phyloP scores from a whole-genome alignment of 2,113 vertebrate species.

The Leptocoma aspasia region DNA sequence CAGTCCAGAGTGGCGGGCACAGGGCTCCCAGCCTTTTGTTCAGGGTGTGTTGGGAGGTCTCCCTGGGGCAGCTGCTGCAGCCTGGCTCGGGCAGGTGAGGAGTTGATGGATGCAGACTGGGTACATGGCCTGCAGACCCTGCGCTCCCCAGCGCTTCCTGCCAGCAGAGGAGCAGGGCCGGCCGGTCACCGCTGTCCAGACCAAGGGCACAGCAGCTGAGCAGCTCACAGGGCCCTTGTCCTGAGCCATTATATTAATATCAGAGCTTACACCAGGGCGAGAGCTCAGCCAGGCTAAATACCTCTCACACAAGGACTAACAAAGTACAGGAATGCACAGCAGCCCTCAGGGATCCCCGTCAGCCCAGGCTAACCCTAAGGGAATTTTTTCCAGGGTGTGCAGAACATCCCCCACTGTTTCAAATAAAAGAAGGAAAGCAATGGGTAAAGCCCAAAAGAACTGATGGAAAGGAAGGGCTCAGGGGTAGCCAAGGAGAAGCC shows the following conservation, averaged over 20 bases:
- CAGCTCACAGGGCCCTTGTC: neutral
- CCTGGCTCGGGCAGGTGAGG: neutral
- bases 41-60: neutral
- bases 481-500: neutral
- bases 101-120: neutral
- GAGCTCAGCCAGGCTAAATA: constrained; percentile 39
- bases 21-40: neutral
- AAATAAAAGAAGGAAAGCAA: neutral
- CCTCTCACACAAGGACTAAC: neutral
- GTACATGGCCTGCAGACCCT: accelerated
- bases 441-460: neutral
- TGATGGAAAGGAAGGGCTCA: neutral
- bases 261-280: neutral
- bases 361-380: neutral
- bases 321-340: neutral
- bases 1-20: accelerated
- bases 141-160: accelerated
- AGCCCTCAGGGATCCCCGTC: neutral
- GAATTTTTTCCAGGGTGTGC: neutral
- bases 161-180: neutral
- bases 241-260: constrained; percentile 41
- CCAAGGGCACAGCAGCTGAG: neutral
- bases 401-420: neutral
- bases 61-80: accelerated
- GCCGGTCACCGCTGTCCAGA: neutral